phyloP scores from a whole-genome alignment of 2,797 vertebrate genomes.

The Octomys mimax region DNA sequence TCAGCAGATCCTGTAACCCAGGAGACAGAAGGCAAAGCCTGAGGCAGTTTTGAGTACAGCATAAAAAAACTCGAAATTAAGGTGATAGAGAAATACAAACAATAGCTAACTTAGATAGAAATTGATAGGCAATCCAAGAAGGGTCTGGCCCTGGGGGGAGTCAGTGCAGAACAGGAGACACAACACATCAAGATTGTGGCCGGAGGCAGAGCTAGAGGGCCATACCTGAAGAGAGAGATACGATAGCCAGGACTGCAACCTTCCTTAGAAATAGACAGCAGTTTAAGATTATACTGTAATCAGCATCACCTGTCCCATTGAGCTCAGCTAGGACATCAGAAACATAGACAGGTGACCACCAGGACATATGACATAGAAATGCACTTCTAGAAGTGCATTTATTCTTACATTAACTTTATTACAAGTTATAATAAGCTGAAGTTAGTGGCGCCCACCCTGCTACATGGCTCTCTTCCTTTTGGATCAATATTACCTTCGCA shows the following conservation, averaged over 20 bases:
- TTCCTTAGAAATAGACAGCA: not conserved
- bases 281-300: not conserved
- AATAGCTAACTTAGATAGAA: not conserved
- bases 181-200: not conserved
- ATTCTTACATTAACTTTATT: not conserved
- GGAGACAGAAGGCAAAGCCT: not conserved
- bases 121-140: not conserved
- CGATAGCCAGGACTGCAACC: not conserved
- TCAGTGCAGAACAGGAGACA: not conserved
- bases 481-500: not conserved
- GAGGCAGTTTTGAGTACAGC: not conserved
- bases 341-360: not conserved
- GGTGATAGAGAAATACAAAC: not conserved
- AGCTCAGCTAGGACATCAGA: not conserved
- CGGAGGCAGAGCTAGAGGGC: not conserved
- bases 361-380: no score
- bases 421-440: not conserved
- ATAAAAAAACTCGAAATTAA: not conserved
- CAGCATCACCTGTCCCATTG: not conserved
- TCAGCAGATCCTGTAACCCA: not conserved
- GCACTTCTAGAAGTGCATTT: not conserved
- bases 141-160: not conserved
- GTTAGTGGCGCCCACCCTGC: not conserved
- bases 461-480: not conserved
- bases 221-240: not conserved